Evolutionary conservation across 2,888 invertebrate genomes (phyloP), one percentile per base, ranked within the genome.

Genomic region (Tryphoninae sp.): DNA sequence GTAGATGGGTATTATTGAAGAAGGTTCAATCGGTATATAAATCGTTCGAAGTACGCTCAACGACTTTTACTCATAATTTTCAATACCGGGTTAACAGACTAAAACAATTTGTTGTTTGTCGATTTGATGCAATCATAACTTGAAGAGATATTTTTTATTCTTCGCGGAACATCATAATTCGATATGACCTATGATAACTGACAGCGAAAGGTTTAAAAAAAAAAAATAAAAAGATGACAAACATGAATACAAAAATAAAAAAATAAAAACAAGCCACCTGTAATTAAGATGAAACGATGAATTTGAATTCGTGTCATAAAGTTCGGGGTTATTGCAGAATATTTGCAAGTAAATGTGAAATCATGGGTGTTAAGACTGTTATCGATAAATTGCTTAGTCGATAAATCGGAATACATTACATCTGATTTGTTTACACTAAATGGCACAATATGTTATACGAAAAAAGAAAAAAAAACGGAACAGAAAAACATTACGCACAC

Each of bases 371-470:
- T 55, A 40, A 49, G 82, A 78, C 78, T 83, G 84, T 83, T 64
- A 55, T 42, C 11, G 22, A 33, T 42, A 7, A 33, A 33, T 33
- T 33, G 33, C 33, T 33, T 33, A 33, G 75, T 65, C 59, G 55
- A 45, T 23, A 49, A 65, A 69, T 77, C 68, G 51, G 64, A 64
- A 53, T 45, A 62, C 26, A 33, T 64, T 64, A 71, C 61, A 58
- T 61, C 42, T 62, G 75, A 33, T 64, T 78, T 76, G 72, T 86
- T 86, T 85, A 87, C 86, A 64, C 87, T 89, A 87, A 88, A 90
- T 90, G 90, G 90, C 90, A 90, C 89, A 86, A 88, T 85, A 86
- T 83, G 84, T 86, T 85, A 84, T 84, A 69, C 78, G 62, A 82
- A 78, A 72, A 82, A 78, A 75, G 80, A 74, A 80, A 19, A 71